A percentile compares a stretch with the other conserved stretches of the same genome.
Conservation (phyloP, 1,140 invertebrate genomes). For the Scaptomyza hsui region DNA sequence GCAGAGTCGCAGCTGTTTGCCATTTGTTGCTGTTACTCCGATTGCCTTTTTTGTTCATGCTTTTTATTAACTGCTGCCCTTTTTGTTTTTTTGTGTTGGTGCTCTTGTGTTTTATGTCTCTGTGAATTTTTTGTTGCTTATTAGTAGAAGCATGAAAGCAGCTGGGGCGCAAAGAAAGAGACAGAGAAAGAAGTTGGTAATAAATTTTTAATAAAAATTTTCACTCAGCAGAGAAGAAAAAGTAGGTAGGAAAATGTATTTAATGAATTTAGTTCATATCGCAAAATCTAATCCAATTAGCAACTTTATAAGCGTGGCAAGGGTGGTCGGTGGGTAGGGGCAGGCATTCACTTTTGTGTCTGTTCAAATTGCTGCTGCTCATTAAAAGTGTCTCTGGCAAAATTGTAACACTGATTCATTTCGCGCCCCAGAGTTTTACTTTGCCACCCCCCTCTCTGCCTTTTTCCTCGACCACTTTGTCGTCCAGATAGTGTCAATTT, state of each 20-base stretch:
- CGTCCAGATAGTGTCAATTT: constrained; percentile 74
- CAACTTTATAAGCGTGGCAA: constrained; percentile 59
- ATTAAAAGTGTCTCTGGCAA: constrained; percentile 69
- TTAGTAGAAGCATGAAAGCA: constrained; percentile 38
- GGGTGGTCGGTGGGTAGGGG: background rate
- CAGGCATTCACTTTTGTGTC: constrained; percentile 6
- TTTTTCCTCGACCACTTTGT: constrained; percentile 7
- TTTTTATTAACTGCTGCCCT: constrained; percentile 64
- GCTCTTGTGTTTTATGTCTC: constrained; percentile 41
- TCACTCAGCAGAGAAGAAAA: constrained; percentile 33
- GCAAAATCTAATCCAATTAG: constrained; percentile 80
- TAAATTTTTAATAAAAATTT: constrained; percentile 79
- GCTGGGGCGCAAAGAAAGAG: constrained; percentile 2
- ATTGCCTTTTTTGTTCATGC: constrained; percentile 40
- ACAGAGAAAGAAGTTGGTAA: constrained; percentile 52
- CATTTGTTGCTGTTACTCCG: constrained; percentile 49
- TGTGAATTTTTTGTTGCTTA: constrained; percentile 66
- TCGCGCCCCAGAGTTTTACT: background rate
- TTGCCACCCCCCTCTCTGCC: background rate
- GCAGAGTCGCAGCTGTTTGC: constrained; percentile 48
- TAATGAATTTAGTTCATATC: constrained; percentile 76
- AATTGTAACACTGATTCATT: constrained; percentile 62
- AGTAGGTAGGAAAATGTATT: constrained; percentile 30
- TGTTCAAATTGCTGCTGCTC: constrained; percentile 61
- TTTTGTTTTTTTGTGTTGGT: constrained; percentile 16